A percentile compares a stretch with the other conserved stretches of the same genome.
phyloP scores from a whole-genome alignment of 1,140 invertebrate species.

The Thrips palmi region DNA sequence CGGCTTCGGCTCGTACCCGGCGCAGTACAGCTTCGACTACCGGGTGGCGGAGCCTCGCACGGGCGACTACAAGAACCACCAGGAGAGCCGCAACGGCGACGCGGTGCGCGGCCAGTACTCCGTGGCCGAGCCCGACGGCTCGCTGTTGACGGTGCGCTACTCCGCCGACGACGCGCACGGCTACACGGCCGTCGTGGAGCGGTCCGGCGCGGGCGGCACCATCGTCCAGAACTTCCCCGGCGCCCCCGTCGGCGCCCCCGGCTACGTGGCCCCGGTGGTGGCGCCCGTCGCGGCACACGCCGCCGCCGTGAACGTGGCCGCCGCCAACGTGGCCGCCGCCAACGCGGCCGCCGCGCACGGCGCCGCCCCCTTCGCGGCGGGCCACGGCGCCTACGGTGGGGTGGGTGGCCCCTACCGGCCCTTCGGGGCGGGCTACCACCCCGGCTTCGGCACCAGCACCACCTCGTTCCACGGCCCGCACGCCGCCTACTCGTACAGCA shows the following conservation, averaged over 20 bases:
- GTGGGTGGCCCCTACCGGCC: too few species aligned
- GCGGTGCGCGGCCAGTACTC: slow-evolving; percentile 25
- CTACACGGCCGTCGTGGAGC: slow-evolving; percentile 16
- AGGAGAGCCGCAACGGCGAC: slow-evolving; percentile 32
- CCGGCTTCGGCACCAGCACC: slow-evolving; percentile 40
- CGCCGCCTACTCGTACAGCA: too few species aligned
- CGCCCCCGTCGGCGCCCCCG: slow-evolving; percentile 15
- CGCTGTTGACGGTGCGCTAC: slow-evolving; percentile 14
- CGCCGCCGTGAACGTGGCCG: slow-evolving; percentile 19
- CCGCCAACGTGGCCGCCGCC: too few species aligned
- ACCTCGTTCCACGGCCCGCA: slow-evolving; percentile 44
- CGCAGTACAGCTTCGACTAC: slow-evolving; percentile 31
- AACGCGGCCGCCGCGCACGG: too few species aligned
- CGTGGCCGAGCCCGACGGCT: slow-evolving; percentile 15
- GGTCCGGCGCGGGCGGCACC: too few species aligned
- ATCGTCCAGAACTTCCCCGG: too few species aligned
- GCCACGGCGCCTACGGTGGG: too few species aligned
- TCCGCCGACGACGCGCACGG: slow-evolving; percentile 15
- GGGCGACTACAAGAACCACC: slow-evolving; percentile 32
- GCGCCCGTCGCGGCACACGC: slow-evolving; percentile 17
- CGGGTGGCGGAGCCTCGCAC: slow-evolving; percentile 32
- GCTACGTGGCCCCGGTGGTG: slow-evolving; percentile 12
- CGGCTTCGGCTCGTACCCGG: too few species aligned
- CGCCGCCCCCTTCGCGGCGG: too few species aligned
- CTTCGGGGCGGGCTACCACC: slow-evolving; percentile 36